Conservation (phyloP, 1,140 invertebrate species). For the Apis florea region DNA sequence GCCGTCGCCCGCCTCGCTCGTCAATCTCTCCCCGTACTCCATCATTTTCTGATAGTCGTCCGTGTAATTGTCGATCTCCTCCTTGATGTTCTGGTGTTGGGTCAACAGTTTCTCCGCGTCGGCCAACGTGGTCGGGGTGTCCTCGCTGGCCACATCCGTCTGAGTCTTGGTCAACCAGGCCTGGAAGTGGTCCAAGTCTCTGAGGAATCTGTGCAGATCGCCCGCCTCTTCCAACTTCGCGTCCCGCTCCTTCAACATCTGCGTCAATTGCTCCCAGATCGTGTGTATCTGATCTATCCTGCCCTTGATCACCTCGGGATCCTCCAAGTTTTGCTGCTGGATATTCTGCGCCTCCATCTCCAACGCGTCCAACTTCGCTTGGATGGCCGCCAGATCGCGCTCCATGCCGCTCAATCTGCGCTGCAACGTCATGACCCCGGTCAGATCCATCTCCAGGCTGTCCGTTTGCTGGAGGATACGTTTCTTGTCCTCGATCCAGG, state of each 20-base stretch:
- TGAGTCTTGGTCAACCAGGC: slow-evolving; percentile 99
- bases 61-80: slow-evolving; percentile 99
- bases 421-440: slow-evolving; percentile 91
- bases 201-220: slow-evolving; percentile 98
- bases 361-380: slow-evolving; percentile 96
- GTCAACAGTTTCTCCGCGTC: slow-evolving; percentile 98
- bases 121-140: slow-evolving; percentile 96
- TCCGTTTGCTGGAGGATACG: slow-evolving; percentile 97
- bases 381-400: slow-evolving; percentile 98
- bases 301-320: slow-evolving; percentile 95
- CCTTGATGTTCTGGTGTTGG: slow-evolving; percentile 98
- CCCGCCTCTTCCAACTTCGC: slow-evolving; percentile 99
- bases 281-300: slow-evolving; percentile 92
- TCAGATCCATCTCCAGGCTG: slow-evolving; percentile 96
- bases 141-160: slow-evolving; percentile 98
- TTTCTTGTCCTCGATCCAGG: slow-evolving; percentile 99
- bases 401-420: slow-evolving; percentile 98
- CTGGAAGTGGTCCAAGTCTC: slow-evolving; percentile 99
- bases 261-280: slow-evolving; percentile 98
- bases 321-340: slow-evolving; percentile 96
- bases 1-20: slow-evolving; percentile 91
- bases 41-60: slow-evolving; percentile 99
- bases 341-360: slow-evolving; percentile 96
- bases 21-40: slow-evolving; percentile 98
- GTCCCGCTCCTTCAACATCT: slow-evolving; percentile 98